Evolutionary conservation across 2,797 vertebrate species (phyloP).

Genomic region (Danio kyathit): DNA sequence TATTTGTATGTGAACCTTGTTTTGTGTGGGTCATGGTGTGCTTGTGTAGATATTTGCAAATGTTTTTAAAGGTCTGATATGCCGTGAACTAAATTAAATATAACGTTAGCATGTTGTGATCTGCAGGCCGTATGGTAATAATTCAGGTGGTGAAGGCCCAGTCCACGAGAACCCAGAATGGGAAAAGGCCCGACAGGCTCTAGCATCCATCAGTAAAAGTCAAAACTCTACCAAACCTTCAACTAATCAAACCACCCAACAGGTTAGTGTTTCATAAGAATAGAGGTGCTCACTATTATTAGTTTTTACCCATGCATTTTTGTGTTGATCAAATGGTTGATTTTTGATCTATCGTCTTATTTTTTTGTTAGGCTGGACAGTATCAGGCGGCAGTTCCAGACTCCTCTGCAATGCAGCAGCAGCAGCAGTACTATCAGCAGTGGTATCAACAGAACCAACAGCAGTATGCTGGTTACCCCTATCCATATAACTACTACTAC

Average conservation of each 20-base stretch:
- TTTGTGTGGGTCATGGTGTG: neutral
- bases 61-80: neutral
- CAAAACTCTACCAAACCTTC: slow-evolving; percentile 77
- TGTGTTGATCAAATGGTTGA: neutral
- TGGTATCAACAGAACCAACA: slow-evolving; percentile 86
- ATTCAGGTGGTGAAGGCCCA: slow-evolving; percentile 73
- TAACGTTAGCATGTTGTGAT: neutral
- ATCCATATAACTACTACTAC: slow-evolving; percentile 78
- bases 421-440: slow-evolving; percentile 81
- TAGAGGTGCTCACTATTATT: neutral
- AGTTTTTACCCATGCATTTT: neutral
- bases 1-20: neutral
- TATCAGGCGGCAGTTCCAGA: slow-evolving; percentile 73
- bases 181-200: slow-evolving; percentile 92
- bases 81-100: neutral
- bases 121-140: slow-evolving; percentile 72
- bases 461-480: slow-evolving; percentile 86
- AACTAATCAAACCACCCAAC: slow-evolving; percentile 73
- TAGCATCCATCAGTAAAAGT: slow-evolving; percentile 91
- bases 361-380: slow-evolving; percentile 69
- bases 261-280: slow-evolving; percentile 70
- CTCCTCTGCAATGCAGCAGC: slow-evolving; percentile 75
- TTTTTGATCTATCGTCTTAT: neutral
- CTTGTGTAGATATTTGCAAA: neutral
- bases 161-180: slow-evolving; percentile 93